phyloP scores from a whole-genome alignment of 2,113 vertebrate genomes.

The Pampusana beccarii region DNA sequence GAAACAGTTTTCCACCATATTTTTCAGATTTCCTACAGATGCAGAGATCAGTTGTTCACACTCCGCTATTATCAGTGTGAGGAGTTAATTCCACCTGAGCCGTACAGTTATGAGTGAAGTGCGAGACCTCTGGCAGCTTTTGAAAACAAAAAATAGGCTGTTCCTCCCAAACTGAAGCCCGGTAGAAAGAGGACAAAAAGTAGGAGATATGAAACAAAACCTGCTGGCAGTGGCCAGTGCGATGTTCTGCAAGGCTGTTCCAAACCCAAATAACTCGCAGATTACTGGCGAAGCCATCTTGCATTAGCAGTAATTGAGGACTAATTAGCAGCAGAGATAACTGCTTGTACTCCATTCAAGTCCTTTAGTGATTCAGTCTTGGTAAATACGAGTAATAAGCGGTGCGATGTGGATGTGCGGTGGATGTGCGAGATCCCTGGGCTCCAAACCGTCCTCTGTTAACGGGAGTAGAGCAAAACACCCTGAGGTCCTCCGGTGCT shows the following conservation, averaged over 20 bases:
- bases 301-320: not conserved
- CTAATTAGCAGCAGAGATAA: not conserved
- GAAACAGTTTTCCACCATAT: not conserved
- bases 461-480: not conserved
- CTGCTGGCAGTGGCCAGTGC: no score
- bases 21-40: not conserved
- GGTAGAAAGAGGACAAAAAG: not conserved
- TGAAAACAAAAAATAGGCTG: not conserved
- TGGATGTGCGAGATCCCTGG: accelerated
- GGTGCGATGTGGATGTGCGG: not conserved
- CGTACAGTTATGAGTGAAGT: not conserved
- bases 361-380: not conserved
- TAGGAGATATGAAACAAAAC: not conserved
- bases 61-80: not conserved
- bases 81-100: not conserved
- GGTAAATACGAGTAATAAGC: not conserved
- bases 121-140: not conserved
- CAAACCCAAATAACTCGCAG: not conserved
- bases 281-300: not conserved
- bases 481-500: not conserved
- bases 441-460: not conserved
- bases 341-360: not conserved
- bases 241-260: not conserved
- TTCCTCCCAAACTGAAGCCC: not conserved
- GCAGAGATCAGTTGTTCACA: not conserved